Evolutionary conservation across 2,797 vertebrate genomes (phyloP).

Genomic region (Falco naumanni): DNA sequence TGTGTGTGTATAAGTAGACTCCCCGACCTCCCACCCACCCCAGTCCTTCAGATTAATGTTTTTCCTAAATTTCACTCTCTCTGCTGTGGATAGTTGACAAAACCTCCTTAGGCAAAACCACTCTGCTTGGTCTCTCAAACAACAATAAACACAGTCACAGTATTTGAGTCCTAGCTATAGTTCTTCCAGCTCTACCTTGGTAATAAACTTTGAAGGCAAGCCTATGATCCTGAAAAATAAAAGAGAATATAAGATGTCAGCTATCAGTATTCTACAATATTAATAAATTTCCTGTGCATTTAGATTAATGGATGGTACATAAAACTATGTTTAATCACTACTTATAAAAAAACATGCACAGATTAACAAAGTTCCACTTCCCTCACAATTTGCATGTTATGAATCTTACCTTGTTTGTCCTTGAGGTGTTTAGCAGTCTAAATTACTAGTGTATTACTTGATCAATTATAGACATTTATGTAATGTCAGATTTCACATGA

Average conservation of each 20-base stretch:
- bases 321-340: not conserved
- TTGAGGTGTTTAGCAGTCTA: not conserved
- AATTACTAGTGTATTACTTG: not conserved
- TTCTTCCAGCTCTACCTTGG: not conserved
- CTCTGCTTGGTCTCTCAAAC: not conserved
- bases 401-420: not conserved
- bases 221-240: not conserved
- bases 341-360: not conserved
- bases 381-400: not conserved
- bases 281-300: not conserved
- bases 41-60: not conserved
- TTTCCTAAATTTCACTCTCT: not conserved
- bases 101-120: not conserved
- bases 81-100: not conserved
- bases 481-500: not conserved
- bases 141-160: not conserved
- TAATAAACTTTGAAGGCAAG: not conserved
- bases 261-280: not conserved
- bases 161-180: not conserved
- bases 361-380: not conserved
- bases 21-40: fast-evolving
- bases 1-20: not conserved
- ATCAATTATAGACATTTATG: not conserved
- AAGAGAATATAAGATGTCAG: not conserved
- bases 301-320: not conserved